Base-by-base conservation (phyloP, 2,797 vertebrate genomes). In the Microhierax caerulescens region DNA sequence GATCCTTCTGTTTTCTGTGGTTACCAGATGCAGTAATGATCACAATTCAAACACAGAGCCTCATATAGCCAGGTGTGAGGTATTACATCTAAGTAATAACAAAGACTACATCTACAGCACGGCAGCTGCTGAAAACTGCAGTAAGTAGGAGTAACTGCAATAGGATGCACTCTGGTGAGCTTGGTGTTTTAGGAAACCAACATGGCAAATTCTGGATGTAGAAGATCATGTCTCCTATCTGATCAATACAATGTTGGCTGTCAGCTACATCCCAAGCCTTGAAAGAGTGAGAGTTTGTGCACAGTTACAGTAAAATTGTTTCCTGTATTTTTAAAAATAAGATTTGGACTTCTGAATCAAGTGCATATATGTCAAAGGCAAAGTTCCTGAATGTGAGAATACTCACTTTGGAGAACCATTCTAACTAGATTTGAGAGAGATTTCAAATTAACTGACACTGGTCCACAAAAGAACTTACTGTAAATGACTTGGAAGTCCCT, bases 111-210 rank as follows among this genome's bases (percentile, higher is more conserved):
- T 7, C 41, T 57, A 16, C 28, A 37, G 64, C 20, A 57, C 13
- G n/a, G 17, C 20, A 59, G 53, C 5, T 0, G 0, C 34, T 27
- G 53, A 43, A 74, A 82, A 34, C 56, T 28, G 15, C n/a, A 43
- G 25, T 17, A 57, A 74, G 17, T 10, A 48, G 17, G 1, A 4
- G 22, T 4, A n/a, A 32, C 18, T 64, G 25, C 65, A 43, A 23
- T 24, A 70, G 61, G 39, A 82, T 21, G 65, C 12, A 2, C 36
- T 16, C 11, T 9, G 37, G 32, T 10, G 45, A 68, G 17, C 45
- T 16, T 7, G 25, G 11, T n/a, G 27, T 37, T 72, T 67, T 10
- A 80, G 54, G 36, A 73, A 64, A 56, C 30, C 30, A 9, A 6
- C 2, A 9, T 25, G 36, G 28, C 7, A 80, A 75, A 50, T 10